Evolutionary conservation across 2,113 vertebrate species (phyloP).

Genomic region (Accipiter cooperii): DNA sequence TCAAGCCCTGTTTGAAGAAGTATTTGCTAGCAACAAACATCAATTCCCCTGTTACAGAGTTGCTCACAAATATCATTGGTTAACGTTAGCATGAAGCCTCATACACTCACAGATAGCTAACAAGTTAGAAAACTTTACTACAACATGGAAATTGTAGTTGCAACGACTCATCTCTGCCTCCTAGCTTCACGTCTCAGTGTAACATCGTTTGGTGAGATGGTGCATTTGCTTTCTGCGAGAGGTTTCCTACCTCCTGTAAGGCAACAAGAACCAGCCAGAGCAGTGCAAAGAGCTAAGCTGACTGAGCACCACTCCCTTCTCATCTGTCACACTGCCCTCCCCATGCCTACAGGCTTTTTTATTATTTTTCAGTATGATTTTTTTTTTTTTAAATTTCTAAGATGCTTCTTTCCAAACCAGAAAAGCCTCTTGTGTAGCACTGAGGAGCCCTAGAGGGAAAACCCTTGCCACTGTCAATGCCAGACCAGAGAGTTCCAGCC

Average conservation of each 20-base stretch:
- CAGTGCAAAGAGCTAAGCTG: background rate
- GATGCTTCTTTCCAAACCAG: background rate
- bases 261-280: background rate
- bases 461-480: background rate
- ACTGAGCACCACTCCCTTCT: background rate
- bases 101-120: rapidly evolving
- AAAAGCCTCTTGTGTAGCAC: background rate
- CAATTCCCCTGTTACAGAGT: background rate
- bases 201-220: rapidly evolving
- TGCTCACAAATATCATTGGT: background rate
- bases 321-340: background rate
- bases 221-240: background rate
- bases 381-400: background rate
- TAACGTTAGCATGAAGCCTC: background rate
- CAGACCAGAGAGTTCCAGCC: background rate
- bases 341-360: background rate
- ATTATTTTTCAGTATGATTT: background rate
- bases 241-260: background rate
- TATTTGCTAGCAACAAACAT: background rate
- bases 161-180: background rate
- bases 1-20: background rate
- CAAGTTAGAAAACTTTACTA: background rate
- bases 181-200: background rate
- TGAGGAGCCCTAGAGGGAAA: background rate
- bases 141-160: background rate